phyloP scores from a whole-genome alignment of 1,140 invertebrate species.

The Diuraphis noxia region DNA sequence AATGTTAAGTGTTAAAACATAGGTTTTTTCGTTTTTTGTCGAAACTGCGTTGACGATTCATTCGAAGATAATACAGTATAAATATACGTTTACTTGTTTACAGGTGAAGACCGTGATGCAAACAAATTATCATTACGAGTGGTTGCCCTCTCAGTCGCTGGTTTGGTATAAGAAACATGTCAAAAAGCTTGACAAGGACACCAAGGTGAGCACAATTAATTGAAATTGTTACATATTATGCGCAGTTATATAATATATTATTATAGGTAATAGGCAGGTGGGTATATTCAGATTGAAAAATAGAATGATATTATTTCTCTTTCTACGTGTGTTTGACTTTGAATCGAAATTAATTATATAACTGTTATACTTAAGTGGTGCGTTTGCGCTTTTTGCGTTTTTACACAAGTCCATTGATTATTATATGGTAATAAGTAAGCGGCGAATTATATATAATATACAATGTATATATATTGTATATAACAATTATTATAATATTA shows the following conservation, averaged over 20 bases:
- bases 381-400: background rate
- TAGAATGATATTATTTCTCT: background rate
- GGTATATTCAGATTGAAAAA: background rate
- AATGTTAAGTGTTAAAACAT: background rate
- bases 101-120: slow-evolving; percentile 17
- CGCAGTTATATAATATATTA: background rate
- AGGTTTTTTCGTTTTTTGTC: background rate
- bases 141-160: background rate
- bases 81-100: background rate
- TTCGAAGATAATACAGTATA: background rate
- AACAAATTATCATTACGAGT: slow-evolving; percentile 37
- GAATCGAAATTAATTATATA: background rate
- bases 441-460: background rate
- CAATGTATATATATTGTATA: no score
- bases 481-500: no score
- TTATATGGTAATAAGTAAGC: background rate
- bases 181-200: slow-evolving; percentile 25
- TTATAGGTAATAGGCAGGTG: background rate
- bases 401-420: background rate
- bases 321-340: background rate
- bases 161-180: slow-evolving; percentile 16
- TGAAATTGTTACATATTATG: background rate
- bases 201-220: slow-evolving; percentile 7
- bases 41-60: background rate
- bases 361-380: background rate